Conservation (phyloP, 2,888 invertebrate genomes). For the Ephialtes manifestator region DNA sequence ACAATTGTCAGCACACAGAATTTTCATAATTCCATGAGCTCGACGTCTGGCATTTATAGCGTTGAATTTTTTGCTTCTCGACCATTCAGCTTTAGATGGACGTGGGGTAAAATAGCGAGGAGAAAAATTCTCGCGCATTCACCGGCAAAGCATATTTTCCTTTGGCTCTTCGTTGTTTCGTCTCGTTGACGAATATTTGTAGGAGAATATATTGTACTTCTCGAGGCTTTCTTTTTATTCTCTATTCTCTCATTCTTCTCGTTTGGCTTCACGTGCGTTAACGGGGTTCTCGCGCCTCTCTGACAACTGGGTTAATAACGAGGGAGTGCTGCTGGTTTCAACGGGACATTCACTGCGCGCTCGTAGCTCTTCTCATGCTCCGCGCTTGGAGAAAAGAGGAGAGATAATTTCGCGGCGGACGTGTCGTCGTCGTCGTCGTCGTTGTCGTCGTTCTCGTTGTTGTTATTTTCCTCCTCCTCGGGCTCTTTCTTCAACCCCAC, state of each 20-base stretch:
- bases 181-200: slow-evolving; percentile 28
- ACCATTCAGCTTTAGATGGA: background rate
- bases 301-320: slow-evolving; percentile 69
- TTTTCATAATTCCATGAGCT: slow-evolving; percentile 3
- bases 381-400: slow-evolving; percentile 32
- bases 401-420: slow-evolving; percentile 60
- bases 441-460: slow-evolving; percentile 25
- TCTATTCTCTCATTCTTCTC: slow-evolving; percentile 47
- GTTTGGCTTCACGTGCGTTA: slow-evolving; percentile 46
- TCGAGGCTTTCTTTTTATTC: slow-evolving; percentile 21
- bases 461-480: slow-evolving; percentile 23
- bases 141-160: slow-evolving; percentile 25
- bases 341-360: slow-evolving; percentile 34
- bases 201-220: slow-evolving; percentile 39
- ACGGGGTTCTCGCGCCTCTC: slow-evolving; percentile 44
- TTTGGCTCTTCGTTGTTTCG: background rate
- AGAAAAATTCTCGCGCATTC: background rate
- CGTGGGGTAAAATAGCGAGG: background rate
- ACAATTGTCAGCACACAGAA: background rate
- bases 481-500: slow-evolving; percentile 37
- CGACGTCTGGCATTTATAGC: background rate
- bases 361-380: slow-evolving; percentile 47
- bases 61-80: background rate
- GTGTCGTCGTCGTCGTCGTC: slow-evolving; percentile 52
- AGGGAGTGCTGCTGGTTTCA: slow-evolving; percentile 52